Evolutionary conservation across 1,140 invertebrate genomes (phyloP).

Genomic region (Panagrolaimus sp.): DNA sequence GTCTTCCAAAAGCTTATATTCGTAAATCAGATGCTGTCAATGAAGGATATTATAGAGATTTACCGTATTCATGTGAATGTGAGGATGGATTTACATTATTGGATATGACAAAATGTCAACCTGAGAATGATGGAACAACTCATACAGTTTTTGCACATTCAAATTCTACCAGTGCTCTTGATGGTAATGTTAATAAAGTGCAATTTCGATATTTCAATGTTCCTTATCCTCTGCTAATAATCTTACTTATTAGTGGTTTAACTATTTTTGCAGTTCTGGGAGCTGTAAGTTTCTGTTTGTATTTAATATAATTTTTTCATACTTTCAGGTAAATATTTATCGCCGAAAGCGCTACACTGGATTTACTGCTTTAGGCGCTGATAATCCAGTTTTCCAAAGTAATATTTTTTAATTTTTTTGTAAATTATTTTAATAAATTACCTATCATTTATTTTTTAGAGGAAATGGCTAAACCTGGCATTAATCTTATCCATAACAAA

Average conservation of each 20-base stretch:
- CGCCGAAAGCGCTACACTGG: slow-evolving; percentile 69
- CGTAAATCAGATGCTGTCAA: slow-evolving; percentile 63
- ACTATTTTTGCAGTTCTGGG: slow-evolving; percentile 23
- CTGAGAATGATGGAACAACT: neutral
- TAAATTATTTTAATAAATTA: too few relatives aligned
- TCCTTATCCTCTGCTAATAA: slow-evolving; percentile 25
- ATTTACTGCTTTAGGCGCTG: slow-evolving; percentile 91
- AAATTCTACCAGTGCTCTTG: too few relatives aligned
- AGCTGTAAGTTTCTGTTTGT: neutral
- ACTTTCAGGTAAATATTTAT: slow-evolving; percentile 72
- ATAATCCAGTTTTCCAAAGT: slow-evolving; percentile 98
- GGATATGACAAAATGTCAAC: slow-evolving; percentile 65
- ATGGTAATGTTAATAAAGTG: too few relatives aligned
- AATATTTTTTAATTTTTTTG: too few relatives aligned
- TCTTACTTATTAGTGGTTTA: slow-evolving; percentile 34
- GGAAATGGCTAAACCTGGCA: too few relatives aligned
- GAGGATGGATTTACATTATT: slow-evolving; percentile 67
- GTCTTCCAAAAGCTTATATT: slow-evolving; percentile 64
- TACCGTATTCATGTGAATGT: slow-evolving; percentile 73
- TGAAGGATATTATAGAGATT: slow-evolving; percentile 67
- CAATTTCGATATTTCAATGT: too few relatives aligned
- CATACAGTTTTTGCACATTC: neutral
- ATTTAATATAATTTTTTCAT: slow-evolving; percentile 18
- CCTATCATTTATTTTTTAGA: too few relatives aligned
- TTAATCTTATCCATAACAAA: too few relatives aligned